These are phyloP conservation scores for Psittacula cyanocephala DNA, from an alignment of 2,113 vertebrate species.

Conservation along the genomic window DNA sequence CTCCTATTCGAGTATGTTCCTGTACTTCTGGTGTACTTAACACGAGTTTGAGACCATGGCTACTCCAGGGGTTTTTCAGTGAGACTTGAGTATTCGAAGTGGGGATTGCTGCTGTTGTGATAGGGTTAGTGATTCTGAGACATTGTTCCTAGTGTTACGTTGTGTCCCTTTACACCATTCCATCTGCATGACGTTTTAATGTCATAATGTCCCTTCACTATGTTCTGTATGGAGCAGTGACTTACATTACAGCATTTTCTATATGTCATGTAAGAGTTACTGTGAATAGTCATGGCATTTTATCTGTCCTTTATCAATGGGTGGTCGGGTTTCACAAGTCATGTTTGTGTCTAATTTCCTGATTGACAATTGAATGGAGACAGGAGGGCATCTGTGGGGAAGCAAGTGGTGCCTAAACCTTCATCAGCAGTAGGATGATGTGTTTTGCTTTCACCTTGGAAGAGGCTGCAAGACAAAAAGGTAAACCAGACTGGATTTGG, in stretches of 20 bases:
- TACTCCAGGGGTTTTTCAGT: background rate
- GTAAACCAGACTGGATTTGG: background rate
- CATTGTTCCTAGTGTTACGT: background rate
- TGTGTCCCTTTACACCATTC: background rate
- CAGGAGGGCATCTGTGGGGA: background rate
- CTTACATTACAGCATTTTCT: background rate
- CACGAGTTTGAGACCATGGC: background rate
- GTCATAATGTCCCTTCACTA: background rate
- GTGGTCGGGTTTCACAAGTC: background rate
- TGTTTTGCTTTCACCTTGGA: background rate
- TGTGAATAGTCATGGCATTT: background rate
- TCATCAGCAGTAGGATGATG: background rate
- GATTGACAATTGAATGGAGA: background rate
- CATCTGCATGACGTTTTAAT: background rate
- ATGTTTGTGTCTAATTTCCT: background rate
- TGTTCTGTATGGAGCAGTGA: background rate
- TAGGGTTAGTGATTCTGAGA: background rate
- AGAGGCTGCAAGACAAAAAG: background rate
- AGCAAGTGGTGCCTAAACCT: background rate
- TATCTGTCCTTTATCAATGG: background rate
- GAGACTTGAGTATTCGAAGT: background rate
- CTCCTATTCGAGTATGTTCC: background rate
- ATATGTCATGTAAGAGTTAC: background rate
- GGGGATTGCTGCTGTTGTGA: background rate
- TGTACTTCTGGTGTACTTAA: background rate